A percentile compares a stretch with the other conserved stretches of the same genome.
These are phyloP conservation scores for Himalopsyche tibetana DNA, from an alignment of 2,888 invertebrate genomes.

Conservation along the genomic window DNA sequence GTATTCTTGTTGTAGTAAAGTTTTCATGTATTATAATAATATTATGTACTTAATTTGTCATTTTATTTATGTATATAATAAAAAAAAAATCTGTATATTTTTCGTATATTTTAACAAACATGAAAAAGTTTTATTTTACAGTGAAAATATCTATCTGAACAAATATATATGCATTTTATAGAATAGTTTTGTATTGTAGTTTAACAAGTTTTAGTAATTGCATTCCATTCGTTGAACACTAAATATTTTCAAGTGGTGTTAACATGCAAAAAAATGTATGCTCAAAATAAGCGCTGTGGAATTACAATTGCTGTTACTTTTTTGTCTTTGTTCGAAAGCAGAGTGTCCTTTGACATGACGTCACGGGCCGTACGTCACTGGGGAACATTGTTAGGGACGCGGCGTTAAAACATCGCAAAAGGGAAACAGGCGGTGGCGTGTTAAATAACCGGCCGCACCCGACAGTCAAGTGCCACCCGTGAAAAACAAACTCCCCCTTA, in stretches of 20 bases:
- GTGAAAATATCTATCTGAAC: too few species aligned
- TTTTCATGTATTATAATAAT: too few species aligned
- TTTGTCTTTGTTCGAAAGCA: slow-evolving; percentile 14
- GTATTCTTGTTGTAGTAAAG: too few species aligned
- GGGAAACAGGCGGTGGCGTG: slow-evolving; percentile 56
- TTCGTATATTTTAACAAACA: too few species aligned
- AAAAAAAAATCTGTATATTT: too few species aligned
- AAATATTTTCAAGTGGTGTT: not conserved
- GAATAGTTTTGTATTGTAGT: too few species aligned
- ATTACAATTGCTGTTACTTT: slow-evolving; percentile 22
- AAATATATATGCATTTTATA: too few species aligned
- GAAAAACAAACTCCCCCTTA: slow-evolving; percentile 41
- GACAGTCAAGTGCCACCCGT: slow-evolving; percentile 50
- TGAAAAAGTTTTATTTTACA: too few species aligned
- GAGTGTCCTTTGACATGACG: slow-evolving; percentile 5
- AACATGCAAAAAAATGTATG: not conserved
- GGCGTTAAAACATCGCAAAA: slow-evolving; percentile 55
- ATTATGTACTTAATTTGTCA: too few species aligned
- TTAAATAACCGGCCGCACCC: slow-evolving; percentile 59
- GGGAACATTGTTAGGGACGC: slow-evolving; percentile 40
- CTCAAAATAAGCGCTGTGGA: not conserved
- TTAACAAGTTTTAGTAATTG: not conserved
- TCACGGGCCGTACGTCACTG: slow-evolving; percentile 41
- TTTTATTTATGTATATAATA: too few species aligned
- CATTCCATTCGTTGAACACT: not conserved